Conservation (phyloP, 2,888 invertebrate genomes). For the Pocota personata region DNA sequence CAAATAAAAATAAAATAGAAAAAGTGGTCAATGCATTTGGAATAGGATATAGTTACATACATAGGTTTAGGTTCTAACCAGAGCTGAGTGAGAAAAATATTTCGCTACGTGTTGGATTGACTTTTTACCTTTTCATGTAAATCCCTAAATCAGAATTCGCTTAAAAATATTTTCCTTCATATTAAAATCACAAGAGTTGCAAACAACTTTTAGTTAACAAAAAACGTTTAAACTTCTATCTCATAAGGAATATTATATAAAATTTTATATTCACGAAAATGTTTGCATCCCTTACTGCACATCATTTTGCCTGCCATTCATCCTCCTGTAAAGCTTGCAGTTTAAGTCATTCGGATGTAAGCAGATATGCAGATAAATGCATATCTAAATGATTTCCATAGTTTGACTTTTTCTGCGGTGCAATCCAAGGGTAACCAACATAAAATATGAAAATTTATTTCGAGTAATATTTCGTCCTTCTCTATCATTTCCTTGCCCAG, state of each 20-base stretch:
- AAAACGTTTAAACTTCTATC: neutral
- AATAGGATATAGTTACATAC: neutral
- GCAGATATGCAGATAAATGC: slow-evolving; percentile 10
- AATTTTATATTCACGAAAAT: neutral
- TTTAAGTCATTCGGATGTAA: slow-evolving; percentile 23
- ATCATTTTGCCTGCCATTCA: neutral
- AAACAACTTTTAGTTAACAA: neutral
- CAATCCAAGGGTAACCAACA: slow-evolving; percentile 26
- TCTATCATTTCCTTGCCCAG: neutral
- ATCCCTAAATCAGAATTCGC: too few species aligned
- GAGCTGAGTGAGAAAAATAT: too few species aligned
- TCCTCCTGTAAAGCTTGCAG: neutral
- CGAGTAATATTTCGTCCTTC: slow-evolving; percentile 28
- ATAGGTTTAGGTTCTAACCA: too few species aligned
- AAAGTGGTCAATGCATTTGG: neutral
- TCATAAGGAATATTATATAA: neutral
- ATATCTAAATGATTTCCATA: slow-evolving; percentile 37
- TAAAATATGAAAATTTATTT: slow-evolving; percentile 52
- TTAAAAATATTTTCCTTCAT: too few species aligned
- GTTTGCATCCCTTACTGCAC: neutral
- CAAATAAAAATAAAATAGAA: neutral
- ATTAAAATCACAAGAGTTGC: too few species aligned
- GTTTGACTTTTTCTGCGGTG: slow-evolving; percentile 26
- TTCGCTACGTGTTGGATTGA: too few species aligned
- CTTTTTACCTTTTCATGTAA: too few species aligned